Evolutionary conservation across 2,113 vertebrate genomes (phyloP), one percentile per base, ranked within the genome.

Genomic region (Clarias batrachus): DNA sequence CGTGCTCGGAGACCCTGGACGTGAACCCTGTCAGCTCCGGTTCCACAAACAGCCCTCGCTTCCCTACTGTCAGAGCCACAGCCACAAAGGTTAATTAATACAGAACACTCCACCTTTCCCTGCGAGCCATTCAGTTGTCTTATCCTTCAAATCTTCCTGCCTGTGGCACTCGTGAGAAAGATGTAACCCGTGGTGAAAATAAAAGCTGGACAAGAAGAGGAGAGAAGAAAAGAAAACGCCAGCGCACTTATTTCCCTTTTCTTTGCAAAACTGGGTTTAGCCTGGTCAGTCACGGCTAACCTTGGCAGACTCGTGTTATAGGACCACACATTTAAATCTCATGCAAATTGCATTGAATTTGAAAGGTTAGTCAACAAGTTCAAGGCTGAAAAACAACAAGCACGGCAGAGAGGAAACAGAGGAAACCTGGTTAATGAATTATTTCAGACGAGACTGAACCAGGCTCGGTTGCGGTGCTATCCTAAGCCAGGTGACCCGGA

Each of bases 41-140:
- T 92, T 93, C 90, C 92, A 88, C 93, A 92, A 93, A 93, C 92
- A 95, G 92, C 88, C 92, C 90, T 91, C 91, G 89, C 90, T 89
- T 91, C 90, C 77, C 89, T 84, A 93, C 93, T 93, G 93, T 91
- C 92, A 91, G 87, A 89, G 91, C 90, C 74, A 76, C 86, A 81
- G 92, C 93, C 91, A 92, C 91, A 94, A 94, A 95, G 95, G 94
- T 95, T 94, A 95, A 95, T 95, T 94, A 95, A 95, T 94, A 94
- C 94, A 92, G 93, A 93, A 90, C 66, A 89, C 91, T 91, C 90
- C 90, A 91, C 90, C 91, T 91, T 88, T 88, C 88, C 91, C 92
- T 90, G 88, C 89, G 91, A 91, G 89, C 91, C 71, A 89, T 82
- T 91, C 82, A 90, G 91, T 92, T 89, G 86, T 94, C 93, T 93